Evolutionary conservation across 2,888 invertebrate genomes (phyloP), one percentile per base, ranked within the genome.

Genomic region (Dasypogon diadema): DNA sequence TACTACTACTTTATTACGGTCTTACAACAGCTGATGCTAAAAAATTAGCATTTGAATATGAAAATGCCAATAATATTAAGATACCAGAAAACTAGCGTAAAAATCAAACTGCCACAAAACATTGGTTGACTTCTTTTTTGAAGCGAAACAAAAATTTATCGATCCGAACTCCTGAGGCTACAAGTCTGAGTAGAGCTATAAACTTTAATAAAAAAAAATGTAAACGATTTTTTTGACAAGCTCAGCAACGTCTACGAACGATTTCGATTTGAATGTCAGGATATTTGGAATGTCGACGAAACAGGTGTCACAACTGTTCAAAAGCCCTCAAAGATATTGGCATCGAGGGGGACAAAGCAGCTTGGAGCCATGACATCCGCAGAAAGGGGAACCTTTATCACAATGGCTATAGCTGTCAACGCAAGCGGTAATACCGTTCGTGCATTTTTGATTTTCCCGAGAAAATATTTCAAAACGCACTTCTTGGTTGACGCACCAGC

Each of bases 331-430:
- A 42, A 42, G n/a, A 42, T 42, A 12, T 6, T 42, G n/a, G 42
- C 42, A 1, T 8, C 42, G 2, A 42, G n/a, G 78, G 85, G 84
- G n/a, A 65, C 42, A 3, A 81, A 81, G 58, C 83, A 84, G 79
- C 81, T 85, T 5, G 84, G 83, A 10, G 75, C 79, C 16, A 60
- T 84, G 5, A 83, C 82, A 8, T 84, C 84, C 18, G 83, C 80
- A 2, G 84, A 85, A 80, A 75, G 82, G 65, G 82, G 83, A 22
- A 80, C 80, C 21, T 56, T 83, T n/a, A 82, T 84, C 0, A 84
- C 82, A 24, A 21, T 83, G 14, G 79, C 79, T 70, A 34, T 78
- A 24, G 81, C 81, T 24, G 80, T 83, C 24, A 80, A 78, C 76
- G 82, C 82, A 16, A 73, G 74, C 22, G 84, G 83, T 12, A 82